Evolutionary conservation across 2,888 invertebrate species (phyloP), one percentile per base, ranked within the genome.

Genomic region (Rotaria magnacalcarata): DNA sequence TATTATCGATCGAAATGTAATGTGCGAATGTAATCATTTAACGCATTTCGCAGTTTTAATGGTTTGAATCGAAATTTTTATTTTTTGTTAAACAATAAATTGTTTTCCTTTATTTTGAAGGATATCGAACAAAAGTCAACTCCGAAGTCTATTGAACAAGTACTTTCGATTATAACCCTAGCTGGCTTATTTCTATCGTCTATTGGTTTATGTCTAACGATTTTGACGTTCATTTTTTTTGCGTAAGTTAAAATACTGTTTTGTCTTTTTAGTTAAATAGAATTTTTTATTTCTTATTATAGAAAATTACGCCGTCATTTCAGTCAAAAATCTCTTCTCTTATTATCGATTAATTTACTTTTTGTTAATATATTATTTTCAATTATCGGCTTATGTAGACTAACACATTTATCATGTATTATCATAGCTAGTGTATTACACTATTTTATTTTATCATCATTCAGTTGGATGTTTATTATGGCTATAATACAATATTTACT

Each of bases 391-490:
- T 89, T 90, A 58, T 89, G 89, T 87, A 90, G 89, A 0, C 47
- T 47, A 47, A 80, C 11, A 11, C 89, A 89, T 85, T 90, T 90
- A 80, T 88, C 91, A 60, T 94, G 94, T 89, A 92, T 93, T 80
- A 88, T 91, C n/a, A 90, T 94, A 24, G 94, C 94, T 7, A 93
- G 93, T 11, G 88, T 93, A 10, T 90, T 94, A 67, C 94, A 94
- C 89, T 94, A 94, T 89, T 93, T 94, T 41, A 93, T 94, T 56
- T 90, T 94, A 84, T 93, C 93, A 2, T 93, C 94, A 87, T 94
- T 94, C 89, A 92, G 93, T 89, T 94, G 94, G 94, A 94, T 94
- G 94, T 90, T 94, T 41, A 93, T 94, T 86, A 93, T 94, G 86
- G 94, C 94, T 2, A 90, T 93, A 85, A 90, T 94, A 86, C 94